Evolutionary conservation across 2,113 vertebrate species (phyloP).

Genomic region (Podarcis raffonei): DNA sequence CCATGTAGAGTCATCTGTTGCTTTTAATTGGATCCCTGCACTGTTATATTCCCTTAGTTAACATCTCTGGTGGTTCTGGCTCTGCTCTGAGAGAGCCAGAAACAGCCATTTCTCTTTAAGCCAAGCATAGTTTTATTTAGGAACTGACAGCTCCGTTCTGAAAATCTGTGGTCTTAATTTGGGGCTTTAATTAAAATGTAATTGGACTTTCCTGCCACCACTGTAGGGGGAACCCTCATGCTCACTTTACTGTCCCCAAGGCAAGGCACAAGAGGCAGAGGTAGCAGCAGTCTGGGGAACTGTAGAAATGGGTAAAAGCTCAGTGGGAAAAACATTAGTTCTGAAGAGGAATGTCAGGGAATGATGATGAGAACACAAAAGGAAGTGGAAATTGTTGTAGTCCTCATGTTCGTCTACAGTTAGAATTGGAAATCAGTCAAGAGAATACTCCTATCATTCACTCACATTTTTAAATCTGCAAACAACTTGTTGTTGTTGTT

Average conservation of each 20-base stretch:
- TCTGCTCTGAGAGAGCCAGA: not conserved
- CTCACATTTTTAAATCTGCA: too few relatives aligned
- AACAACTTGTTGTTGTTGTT: too few relatives aligned
- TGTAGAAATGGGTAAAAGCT: not conserved
- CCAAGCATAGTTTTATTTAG: not conserved
- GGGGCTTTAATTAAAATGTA: conserved; percentile 9
- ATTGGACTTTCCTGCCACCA: not conserved
- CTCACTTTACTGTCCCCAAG: not conserved
- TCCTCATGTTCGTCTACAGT: too few relatives aligned
- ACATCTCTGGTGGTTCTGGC: not conserved
- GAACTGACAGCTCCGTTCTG: conserved; percentile 12
- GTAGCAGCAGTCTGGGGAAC: not conserved
- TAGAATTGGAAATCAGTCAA: too few relatives aligned
- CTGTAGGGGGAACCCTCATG: too few relatives aligned
- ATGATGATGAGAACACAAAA: too few relatives aligned
- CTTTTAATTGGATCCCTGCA: not conserved
- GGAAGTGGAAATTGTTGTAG: too few relatives aligned
- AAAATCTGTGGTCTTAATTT: conserved; percentile 18
- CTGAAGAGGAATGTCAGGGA: too few relatives aligned
- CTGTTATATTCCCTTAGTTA: not conserved
- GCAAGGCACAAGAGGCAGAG: not conserved
- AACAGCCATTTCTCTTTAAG: not conserved
- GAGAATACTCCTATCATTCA: too few relatives aligned
- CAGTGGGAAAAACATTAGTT: too few relatives aligned
- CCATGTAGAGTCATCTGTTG: not conserved